Conservation (phyloP, 1,140 invertebrate species). For the Panagrolaimus sp. region DNA sequence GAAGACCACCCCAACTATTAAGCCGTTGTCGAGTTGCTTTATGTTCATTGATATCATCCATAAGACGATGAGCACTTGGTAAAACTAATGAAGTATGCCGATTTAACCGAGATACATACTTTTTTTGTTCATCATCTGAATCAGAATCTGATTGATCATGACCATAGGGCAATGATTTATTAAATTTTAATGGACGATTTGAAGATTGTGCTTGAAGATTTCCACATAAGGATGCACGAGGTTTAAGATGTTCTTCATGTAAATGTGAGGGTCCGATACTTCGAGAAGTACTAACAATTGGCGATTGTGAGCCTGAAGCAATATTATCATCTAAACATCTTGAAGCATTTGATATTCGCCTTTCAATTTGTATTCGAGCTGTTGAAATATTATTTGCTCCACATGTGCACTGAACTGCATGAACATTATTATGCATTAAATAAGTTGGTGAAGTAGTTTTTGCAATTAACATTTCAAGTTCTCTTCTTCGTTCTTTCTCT, state of each 20-base stretch:
- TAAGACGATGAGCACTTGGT: slow-evolving; percentile 25
- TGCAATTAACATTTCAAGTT: slow-evolving; percentile 52
- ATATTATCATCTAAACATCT: not conserved
- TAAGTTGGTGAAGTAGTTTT: slow-evolving; percentile 58
- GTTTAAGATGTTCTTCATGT: slow-evolving; percentile 11
- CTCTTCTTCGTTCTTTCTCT: slow-evolving; percentile 58
- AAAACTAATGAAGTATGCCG: slow-evolving; percentile 47
- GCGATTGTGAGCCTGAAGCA: not conserved
- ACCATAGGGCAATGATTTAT: not conserved
- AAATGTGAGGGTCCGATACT: slow-evolving; percentile 14
- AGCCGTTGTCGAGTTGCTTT: slow-evolving; percentile 33
- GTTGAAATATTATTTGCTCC: slow-evolving; percentile 59
- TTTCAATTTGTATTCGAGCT: slow-evolving; percentile 37
- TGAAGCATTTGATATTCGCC: slow-evolving; percentile 68
- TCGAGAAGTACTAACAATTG: slow-evolving; percentile 8
- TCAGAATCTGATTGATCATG: not conserved
- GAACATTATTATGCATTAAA: slow-evolving; percentile 49
- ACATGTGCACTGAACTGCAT: slow-evolving; percentile 51
- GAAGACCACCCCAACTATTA: slow-evolving; percentile 53
- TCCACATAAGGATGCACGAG: not conserved
- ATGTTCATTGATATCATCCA: slow-evolving; percentile 11
- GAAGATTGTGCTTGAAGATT: not conserved
- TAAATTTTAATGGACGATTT: not conserved
- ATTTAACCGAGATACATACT: slow-evolving; percentile 25
- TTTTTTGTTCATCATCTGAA: slow-evolving; percentile 3